Evolutionary conservation across 2,113 vertebrate species (phyloP).

Genomic region (Chamaea fasciata): DNA sequence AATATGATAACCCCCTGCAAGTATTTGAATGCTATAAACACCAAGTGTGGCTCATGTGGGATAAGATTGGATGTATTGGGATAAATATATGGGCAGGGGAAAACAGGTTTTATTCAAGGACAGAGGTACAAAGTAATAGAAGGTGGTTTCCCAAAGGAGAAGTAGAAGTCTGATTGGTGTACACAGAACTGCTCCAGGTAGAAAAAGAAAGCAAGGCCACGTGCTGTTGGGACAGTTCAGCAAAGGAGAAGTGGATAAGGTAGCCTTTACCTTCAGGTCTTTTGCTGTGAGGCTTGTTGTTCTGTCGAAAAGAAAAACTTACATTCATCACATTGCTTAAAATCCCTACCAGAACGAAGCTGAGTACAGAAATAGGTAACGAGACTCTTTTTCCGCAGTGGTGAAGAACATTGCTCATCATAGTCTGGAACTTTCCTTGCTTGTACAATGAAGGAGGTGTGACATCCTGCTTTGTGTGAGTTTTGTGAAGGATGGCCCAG

Average conservation of each 20-base stretch:
- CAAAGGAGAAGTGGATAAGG: background rate
- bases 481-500: background rate
- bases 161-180: background rate
- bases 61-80: background rate
- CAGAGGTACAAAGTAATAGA: background rate
- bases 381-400: background rate
- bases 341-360: background rate
- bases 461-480: background rate
- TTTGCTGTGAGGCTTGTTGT: background rate
- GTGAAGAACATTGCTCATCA: background rate
- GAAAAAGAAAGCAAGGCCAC: background rate
- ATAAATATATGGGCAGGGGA: background rate
- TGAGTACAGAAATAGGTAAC: background rate
- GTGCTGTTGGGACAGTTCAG: background rate
- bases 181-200: background rate
- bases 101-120: background rate
- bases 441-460: background rate
- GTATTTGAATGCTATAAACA: constrained; percentile 34
- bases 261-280: background rate
- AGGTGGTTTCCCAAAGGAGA: background rate
- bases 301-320: background rate
- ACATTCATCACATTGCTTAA: background rate
- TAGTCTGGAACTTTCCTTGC: background rate
- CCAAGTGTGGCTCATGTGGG: background rate
- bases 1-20: constrained; percentile 32